Evolutionary conservation across 2,797 vertebrate species (phyloP).

Genomic region (Gallirallus australis): DNA sequence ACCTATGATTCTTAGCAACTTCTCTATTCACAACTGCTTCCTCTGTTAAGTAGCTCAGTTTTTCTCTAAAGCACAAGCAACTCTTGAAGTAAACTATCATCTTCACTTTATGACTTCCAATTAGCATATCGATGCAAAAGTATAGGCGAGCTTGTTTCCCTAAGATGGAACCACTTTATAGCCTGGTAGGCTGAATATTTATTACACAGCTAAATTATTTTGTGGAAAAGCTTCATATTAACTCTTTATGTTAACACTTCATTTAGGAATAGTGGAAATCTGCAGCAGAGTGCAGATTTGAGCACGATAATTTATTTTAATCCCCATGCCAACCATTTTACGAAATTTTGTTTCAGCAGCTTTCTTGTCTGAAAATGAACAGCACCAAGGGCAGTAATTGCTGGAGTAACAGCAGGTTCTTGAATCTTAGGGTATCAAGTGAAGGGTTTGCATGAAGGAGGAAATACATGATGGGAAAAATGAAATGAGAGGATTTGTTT

Average conservation of each 20-base stretch:
- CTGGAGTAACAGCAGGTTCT: slow-evolving; percentile 48
- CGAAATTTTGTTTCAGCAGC: slow-evolving; percentile 48
- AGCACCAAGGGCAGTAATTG: slow-evolving; percentile 57
- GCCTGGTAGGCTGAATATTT: slow-evolving; percentile 11
- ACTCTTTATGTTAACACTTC: slow-evolving; percentile 42
- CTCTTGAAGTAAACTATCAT: not conserved
- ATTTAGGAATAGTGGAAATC: slow-evolving; percentile 42
- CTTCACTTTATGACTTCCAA: slow-evolving; percentile 3
- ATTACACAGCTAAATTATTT: not conserved
- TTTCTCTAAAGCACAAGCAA: slow-evolving; percentile 44
- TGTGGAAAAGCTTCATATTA: slow-evolving; percentile 7
- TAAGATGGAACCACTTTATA: slow-evolving; percentile 11
- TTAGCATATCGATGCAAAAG: not conserved
- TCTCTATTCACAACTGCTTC: not conserved
- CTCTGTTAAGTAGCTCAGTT: not conserved
- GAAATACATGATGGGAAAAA: slow-evolving; percentile 1
- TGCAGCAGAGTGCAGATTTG: not conserved
- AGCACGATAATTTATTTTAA: slow-evolving; percentile 47
- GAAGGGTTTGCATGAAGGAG: slow-evolving; percentile 16
- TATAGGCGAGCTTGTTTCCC: not conserved
- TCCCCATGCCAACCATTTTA: not conserved
- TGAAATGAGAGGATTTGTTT: not conserved
- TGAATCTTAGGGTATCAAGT: not conserved
- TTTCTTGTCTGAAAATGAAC: slow-evolving; percentile 57
- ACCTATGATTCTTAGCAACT: not conserved